Conservation (phyloP, 2,113 vertebrate genomes). For the Climacteris rufus region DNA sequence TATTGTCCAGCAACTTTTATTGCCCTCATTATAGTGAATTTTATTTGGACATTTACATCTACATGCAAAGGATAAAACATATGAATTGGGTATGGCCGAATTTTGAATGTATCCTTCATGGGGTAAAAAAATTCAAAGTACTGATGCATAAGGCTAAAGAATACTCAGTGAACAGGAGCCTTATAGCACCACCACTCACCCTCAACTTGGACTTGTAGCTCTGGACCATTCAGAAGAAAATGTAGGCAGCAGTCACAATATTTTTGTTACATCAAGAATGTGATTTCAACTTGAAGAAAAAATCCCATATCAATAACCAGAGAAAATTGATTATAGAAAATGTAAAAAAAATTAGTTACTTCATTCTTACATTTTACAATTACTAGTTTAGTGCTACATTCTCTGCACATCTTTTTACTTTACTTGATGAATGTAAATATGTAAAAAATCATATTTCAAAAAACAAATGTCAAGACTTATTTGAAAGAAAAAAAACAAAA, state of each 20-base stretch:
- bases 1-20: background rate
- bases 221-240: background rate
- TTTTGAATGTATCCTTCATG: background rate
- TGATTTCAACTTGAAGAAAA: background rate
- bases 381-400: background rate
- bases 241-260: background rate
- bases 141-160: background rate
- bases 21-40: background rate
- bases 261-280: background rate
- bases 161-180: background rate
- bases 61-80: background rate
- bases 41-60: background rate
- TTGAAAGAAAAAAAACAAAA: background rate
- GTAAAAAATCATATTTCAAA: background rate
- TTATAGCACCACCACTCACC: background rate
- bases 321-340: background rate
- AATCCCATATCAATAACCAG: fast-evolving
- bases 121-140: background rate
- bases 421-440: background rate
- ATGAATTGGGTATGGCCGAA: background rate
- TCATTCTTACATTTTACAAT: background rate
- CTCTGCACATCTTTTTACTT: background rate
- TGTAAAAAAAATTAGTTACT: background rate
- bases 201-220: background rate
- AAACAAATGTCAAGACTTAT: background rate